Conservation (phyloP, 1,140 invertebrate genomes). For the Formica selysi region DNA sequence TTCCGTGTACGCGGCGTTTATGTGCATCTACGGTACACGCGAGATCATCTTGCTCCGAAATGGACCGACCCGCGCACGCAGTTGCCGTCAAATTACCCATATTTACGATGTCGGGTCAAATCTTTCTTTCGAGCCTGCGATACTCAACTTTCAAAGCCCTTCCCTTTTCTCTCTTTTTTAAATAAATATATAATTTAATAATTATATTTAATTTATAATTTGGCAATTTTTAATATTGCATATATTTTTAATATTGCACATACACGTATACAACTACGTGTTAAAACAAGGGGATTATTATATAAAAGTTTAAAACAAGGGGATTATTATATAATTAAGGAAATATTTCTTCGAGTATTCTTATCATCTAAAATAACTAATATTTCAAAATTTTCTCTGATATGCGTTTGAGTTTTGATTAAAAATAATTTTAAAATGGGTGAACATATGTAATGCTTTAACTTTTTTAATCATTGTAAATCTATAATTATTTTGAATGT, state of each 20-base stretch:
- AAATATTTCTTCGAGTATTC: not conserved
- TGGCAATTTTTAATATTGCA: no score
- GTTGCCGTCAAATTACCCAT: conserved; percentile 35
- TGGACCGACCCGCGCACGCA: not conserved
- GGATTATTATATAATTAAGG: not conserved
- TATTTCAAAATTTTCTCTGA: not conserved
- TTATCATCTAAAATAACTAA: not conserved
- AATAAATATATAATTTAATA: conserved; percentile 10
- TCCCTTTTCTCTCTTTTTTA: no score
- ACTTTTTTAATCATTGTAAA: not conserved
- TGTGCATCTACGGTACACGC: not conserved
- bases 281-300: not conserved
- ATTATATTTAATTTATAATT: conserved; percentile 11
- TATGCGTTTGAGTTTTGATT: not conserved
- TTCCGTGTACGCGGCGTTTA: not conserved
- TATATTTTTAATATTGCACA: no score
- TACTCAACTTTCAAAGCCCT: not conserved
- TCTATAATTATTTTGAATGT: not conserved
- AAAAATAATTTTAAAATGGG: not conserved
- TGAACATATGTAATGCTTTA: not conserved
- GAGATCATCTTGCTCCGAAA: conserved; percentile 34
- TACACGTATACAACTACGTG: no score
- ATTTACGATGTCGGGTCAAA: not conserved
- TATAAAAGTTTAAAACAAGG: not conserved
- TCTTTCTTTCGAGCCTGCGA: not conserved